phyloP scores from a whole-genome alignment of 2,888 invertebrate species.

The Athalia cordata region DNA sequence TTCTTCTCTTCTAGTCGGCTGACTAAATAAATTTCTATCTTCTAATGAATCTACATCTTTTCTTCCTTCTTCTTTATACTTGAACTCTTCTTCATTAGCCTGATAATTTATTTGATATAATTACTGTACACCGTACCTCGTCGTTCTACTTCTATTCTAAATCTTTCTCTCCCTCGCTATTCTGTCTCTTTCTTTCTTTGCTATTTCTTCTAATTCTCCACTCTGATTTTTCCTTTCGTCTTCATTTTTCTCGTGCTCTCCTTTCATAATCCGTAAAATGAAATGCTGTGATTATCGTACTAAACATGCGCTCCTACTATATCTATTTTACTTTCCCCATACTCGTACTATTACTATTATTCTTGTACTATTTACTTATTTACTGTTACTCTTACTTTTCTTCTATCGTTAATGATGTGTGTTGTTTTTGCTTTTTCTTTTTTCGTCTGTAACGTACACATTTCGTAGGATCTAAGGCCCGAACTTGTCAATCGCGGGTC shows the following conservation, averaged over 20 bases:
- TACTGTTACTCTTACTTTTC: slow-evolving; percentile 17
- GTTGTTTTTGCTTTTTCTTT: slow-evolving; percentile 21
- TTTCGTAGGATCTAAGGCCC: slow-evolving; percentile 22
- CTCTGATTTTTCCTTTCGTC: slow-evolving; percentile 1
- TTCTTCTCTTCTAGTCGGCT: neutral
- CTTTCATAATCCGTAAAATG: slow-evolving; percentile 28
- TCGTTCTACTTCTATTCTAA: slow-evolving; percentile 45
- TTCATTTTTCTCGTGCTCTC: slow-evolving; percentile 30
- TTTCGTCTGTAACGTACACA: slow-evolving; percentile 7
- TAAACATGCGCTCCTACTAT: slow-evolving; percentile 5
- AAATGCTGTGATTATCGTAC: slow-evolving; percentile 36
- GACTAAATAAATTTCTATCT: neutral
- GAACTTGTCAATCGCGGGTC: slow-evolving; percentile 7
- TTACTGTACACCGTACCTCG: slow-evolving; percentile 49
- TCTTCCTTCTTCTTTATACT: neutral
- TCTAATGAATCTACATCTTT: neutral
- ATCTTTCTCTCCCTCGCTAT: slow-evolving; percentile 46
- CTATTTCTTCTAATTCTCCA: slow-evolving; percentile 15
- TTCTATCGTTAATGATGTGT: slow-evolving; percentile 29
- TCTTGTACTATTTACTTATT: slow-evolving; percentile 9
- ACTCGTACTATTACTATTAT: slow-evolving; percentile 16
- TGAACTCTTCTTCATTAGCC: slow-evolving; percentile 31
- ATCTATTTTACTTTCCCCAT: slow-evolving; percentile 12
- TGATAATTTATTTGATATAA: neutral
- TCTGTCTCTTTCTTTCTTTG: slow-evolving; percentile 23